Percentiles rank a stretch among this genome's conserved stretches.
phyloP scores from a whole-genome alignment of 2,888 invertebrate genomes.

The Sinotaia quadrata region DNA sequence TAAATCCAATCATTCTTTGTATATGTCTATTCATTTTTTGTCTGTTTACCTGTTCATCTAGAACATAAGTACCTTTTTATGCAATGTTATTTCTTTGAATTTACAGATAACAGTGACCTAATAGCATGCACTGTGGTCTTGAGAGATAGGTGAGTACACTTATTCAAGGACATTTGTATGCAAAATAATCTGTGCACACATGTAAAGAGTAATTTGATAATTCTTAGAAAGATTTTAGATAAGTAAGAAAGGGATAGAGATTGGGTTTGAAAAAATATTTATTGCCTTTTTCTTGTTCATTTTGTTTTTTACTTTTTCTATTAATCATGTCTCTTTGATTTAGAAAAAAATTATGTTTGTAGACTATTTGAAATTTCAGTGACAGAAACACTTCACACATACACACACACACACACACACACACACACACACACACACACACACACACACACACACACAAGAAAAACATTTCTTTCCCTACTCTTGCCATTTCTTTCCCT shows the following conservation, averaged over 20 bases:
- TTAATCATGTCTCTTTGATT: not conserved
- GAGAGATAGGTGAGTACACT: slow-evolving; percentile 79
- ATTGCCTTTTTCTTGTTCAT: not conserved
- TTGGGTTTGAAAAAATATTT: not conserved
- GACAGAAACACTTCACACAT: not conserved
- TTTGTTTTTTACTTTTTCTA: not conserved
- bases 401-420: too few species aligned
- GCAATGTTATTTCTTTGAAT: slow-evolving; percentile 25
- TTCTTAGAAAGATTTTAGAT: too few species aligned
- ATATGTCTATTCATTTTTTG: too few species aligned
- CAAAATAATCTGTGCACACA: too few species aligned
- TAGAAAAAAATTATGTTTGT: not conserved
- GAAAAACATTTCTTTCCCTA: too few species aligned
- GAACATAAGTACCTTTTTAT: not conserved
- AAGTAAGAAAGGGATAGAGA: too few species aligned
- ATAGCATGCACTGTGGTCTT: slow-evolving; percentile 95
- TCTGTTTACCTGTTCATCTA: too few species aligned
- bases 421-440: slow-evolving; percentile 4
- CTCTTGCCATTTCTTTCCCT: too few species aligned
- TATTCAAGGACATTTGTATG: too few species aligned
- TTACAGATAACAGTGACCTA: slow-evolving; percentile 94
- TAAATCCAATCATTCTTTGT: too few species aligned
- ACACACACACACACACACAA: slow-evolving; percentile 10
- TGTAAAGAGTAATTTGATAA: too few species aligned
- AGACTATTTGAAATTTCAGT: not conserved